These are phyloP conservation scores for Acrocephalus arundinaceus DNA, from an alignment of 2,113 vertebrate species.

Conservation along the genomic window DNA sequence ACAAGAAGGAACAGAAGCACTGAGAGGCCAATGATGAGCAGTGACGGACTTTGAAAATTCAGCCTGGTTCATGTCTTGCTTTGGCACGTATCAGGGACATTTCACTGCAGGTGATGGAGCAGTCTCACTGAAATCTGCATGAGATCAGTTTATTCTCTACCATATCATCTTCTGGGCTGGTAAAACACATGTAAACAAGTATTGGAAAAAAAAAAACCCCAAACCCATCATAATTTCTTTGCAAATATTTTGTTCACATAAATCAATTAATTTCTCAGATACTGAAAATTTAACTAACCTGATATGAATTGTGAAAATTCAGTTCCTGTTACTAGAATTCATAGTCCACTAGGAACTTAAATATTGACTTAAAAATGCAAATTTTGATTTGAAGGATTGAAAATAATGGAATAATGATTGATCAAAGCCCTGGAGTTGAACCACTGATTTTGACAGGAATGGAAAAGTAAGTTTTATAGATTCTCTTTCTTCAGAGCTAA, in stretches of 20 bases:
- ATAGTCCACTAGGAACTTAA: neutral
- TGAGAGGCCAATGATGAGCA: neutral
- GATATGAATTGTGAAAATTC: neutral
- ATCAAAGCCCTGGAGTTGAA: neutral
- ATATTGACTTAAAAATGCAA: neutral
- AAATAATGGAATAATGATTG: neutral
- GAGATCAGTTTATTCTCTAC: neutral
- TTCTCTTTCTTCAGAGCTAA: neutral
- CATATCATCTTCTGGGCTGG: neutral
- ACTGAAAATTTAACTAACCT: neutral
- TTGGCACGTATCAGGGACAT: neutral
- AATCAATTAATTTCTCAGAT: neutral
- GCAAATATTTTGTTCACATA: neutral
- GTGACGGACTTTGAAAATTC: neutral
- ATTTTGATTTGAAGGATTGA: neutral
- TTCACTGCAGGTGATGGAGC: neutral
- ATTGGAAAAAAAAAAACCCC: neutral
- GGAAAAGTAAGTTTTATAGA: neutral
- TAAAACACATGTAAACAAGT: neutral
- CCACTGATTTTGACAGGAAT: neutral
- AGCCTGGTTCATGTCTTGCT: neutral
- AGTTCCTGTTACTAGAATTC: neutral
- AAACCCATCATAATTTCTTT: neutral
- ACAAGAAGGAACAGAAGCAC: neutral
- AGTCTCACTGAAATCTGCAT: neutral